Evolutionary conservation across 2,113 vertebrate species (phyloP).

Genomic region (Paracanthobrama guichenoti): DNA sequence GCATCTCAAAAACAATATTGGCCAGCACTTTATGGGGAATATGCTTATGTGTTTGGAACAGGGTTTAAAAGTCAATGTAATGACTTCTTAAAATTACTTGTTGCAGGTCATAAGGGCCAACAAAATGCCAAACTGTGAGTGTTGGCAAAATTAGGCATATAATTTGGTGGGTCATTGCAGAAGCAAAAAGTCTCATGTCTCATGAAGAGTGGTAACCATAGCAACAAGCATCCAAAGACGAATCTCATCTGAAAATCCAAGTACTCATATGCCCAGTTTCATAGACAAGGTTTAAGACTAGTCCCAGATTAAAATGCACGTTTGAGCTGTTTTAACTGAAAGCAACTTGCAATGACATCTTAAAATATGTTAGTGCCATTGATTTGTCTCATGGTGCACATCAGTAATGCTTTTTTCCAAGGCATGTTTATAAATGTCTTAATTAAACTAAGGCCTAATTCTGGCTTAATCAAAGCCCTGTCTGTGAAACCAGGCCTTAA

Average conservation of each 20-base stretch:
- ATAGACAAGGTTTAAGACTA: too few relatives aligned
- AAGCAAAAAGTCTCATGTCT: constrained; percentile 45
- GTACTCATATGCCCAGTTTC: neutral
- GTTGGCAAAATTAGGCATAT: constrained; percentile 43
- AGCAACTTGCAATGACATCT: too few relatives aligned
- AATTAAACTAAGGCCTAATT: too few relatives aligned
- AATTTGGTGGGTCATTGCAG: constrained; percentile 45
- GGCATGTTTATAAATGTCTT: too few relatives aligned
- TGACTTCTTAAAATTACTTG: constrained; percentile 38
- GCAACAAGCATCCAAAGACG: constrained; percentile 59
- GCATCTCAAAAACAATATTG: neutral
- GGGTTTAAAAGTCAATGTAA: constrained; percentile 19
- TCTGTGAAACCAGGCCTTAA: too few relatives aligned
- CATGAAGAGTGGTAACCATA: constrained; percentile 58
- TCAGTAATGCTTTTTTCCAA: too few relatives aligned
- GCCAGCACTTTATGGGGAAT: neutral
- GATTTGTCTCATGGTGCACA: too few relatives aligned
- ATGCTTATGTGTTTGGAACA: neutral
- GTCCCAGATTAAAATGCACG: too few relatives aligned
- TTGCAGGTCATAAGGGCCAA: constrained; percentile 31
- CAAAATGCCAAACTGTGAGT: constrained; percentile 29
- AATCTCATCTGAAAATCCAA: constrained; percentile 47
- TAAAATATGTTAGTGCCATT: too few relatives aligned
- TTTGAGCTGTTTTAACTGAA: too few relatives aligned
- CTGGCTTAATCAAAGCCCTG: too few relatives aligned